Base-by-base conservation (phyloP, 2,113 vertebrate genomes). In the Leucopsar rothschildi region DNA sequence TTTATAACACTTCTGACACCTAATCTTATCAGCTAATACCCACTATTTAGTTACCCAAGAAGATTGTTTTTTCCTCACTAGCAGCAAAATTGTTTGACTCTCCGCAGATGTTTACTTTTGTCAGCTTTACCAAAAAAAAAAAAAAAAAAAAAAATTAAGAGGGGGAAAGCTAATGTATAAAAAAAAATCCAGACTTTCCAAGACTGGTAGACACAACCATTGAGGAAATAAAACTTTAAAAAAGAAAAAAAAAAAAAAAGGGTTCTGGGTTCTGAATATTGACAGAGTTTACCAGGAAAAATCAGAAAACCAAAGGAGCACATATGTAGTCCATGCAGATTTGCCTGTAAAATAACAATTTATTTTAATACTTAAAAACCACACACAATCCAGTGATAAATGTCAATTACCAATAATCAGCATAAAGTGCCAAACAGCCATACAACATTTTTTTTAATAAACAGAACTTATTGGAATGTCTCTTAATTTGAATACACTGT, bases 401-500 rank as follows among this genome's bases (percentile, higher is more conserved):
- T 99, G 99, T 98, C 98, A 98, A 98, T 99, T 99, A 99, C 98
- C 98, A 98, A 98, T 98, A 98, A 99, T 99, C 98, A 99, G 98
- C 98, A 98, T 99, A 99, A 99, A 99, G 99, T 99, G 99, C 99
- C 99, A 99, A 99, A 98, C 99, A 99, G 99, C 98, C 98, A 98
- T 98, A 97, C 97, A 98, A 96, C 96, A 83, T 96, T 95, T 77
- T 95, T 98, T 98, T 98, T 98, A 97, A 98, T 98, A 98, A 96
- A 97, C 96, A 97, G 89, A 86, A 98, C 98, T 96, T 97, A 98
- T 96, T 98, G 97, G 98, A 98, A 98, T 98, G 98, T 98, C 97
- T 96, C 84, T 96, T 95, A 91, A 68, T 95, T 95, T 90, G 95
- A 90, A 91, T 96, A 97, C 95, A 97, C 95, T 96, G 93, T 91